These are phyloP conservation scores for Zeus faber DNA, from an alignment of 2,113 vertebrate genomes.

Conservation along the genomic window DNA sequence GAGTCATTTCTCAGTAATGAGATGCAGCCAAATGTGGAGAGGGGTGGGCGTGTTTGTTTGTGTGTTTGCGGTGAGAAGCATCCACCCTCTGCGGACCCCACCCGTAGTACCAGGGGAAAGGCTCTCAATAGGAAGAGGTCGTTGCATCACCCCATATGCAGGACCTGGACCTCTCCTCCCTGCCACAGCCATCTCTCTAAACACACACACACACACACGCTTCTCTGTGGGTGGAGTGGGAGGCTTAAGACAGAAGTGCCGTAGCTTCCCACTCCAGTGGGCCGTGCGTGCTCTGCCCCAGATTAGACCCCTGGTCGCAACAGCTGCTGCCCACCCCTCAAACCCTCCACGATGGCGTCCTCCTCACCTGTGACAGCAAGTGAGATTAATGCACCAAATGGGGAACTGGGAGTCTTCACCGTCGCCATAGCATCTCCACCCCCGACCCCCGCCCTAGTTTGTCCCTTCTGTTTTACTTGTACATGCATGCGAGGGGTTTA, in stretches of 20 bases:
- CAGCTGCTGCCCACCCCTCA: constrained; percentile 15
- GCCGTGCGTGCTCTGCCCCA: too few species aligned
- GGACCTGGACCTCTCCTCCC: neutral
- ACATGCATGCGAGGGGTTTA: too few species aligned
- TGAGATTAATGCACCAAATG: constrained; percentile 26
- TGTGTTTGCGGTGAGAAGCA: neutral
- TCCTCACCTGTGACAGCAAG: constrained; percentile 30
- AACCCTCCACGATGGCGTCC: constrained; percentile 10
- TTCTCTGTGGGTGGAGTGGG: constrained; percentile 21
- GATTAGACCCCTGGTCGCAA: neutral
- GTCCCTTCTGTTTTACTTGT: too few species aligned
- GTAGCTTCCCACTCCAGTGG: too few species aligned
- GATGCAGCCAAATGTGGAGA: constrained; percentile 23
- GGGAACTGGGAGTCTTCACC: constrained; percentile 25
- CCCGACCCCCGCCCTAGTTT: too few species aligned
- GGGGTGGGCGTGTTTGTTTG: constrained; percentile 11
- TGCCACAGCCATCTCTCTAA: constrained; percentile 5
- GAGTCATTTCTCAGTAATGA: constrained; percentile 26
- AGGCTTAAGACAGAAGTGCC: constrained; percentile 14
- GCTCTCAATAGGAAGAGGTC: constrained; percentile 10
- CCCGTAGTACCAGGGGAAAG: neutral
- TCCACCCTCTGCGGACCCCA: neutral
- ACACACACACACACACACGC: neutral
- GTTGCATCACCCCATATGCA: too few species aligned
- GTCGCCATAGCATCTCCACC: neutral